A percentile compares a stretch with the other conserved stretches of the same genome.
phyloP scores from a whole-genome alignment of 2,797 vertebrate species.

The Chaunax sp. region DNA sequence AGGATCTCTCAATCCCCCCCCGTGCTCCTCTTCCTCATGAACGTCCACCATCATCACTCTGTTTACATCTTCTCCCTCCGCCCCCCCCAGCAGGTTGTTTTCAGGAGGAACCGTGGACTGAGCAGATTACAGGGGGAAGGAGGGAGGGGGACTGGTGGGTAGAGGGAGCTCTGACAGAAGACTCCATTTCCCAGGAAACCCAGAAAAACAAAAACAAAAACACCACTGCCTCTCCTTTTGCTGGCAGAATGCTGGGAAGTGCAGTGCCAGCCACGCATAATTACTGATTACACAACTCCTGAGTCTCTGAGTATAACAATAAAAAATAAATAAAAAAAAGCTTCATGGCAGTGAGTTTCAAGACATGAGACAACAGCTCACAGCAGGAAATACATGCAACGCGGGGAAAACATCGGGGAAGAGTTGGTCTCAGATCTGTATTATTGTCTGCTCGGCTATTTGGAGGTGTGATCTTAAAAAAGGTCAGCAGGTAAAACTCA shows the following conservation, averaged over 20 bases:
- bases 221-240: slow-evolving; percentile 20
- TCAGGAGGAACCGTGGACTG: slow-evolving; percentile 55
- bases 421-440: too few species aligned
- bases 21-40: slow-evolving; percentile 30
- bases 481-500: slow-evolving; percentile 13
- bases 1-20: slow-evolving; percentile 40
- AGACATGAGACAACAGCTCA: slow-evolving; percentile 25
- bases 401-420: too few species aligned
- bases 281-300: slow-evolving; percentile 64
- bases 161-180: slow-evolving; percentile 24
- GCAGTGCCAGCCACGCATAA: slow-evolving; percentile 52
- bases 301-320: neutral
- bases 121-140: slow-evolving; percentile 64
- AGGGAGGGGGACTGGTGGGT: slow-evolving; percentile 37
- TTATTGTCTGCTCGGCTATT: too few species aligned
- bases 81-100: slow-evolving; percentile 66
- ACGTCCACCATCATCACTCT: slow-evolving; percentile 46
- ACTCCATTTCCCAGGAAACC: slow-evolving; percentile 75
- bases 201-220: slow-evolving; percentile 65
- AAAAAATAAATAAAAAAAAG: too few species aligned
- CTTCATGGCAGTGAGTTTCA: slow-evolving; percentile 28
- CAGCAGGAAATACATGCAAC: neutral
- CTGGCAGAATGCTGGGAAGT: slow-evolving; percentile 57
- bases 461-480: neutral
- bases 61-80: slow-evolving; percentile 47